Conservation (phyloP, 2,113 vertebrate species). For the Saccopteryx bilineata region DNA sequence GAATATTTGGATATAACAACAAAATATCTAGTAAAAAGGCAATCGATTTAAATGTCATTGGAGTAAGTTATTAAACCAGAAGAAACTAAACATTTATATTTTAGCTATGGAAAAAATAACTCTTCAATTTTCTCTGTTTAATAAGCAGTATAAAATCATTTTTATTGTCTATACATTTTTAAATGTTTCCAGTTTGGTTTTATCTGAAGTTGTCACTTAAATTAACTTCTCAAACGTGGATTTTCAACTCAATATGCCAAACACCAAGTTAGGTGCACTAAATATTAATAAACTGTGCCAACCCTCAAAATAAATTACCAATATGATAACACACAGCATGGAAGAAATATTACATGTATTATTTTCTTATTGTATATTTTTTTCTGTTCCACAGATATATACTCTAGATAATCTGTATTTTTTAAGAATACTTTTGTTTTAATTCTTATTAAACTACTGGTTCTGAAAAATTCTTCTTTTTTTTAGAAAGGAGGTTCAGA, state of each 20-base stretch:
- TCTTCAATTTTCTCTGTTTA: neutral
- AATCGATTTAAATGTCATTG: neutral
- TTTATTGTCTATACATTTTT: neutral
- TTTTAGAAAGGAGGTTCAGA: neutral
- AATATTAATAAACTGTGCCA: conserved; percentile 55
- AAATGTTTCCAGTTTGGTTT: neutral
- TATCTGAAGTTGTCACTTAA: conserved; percentile 45
- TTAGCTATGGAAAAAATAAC: neutral
- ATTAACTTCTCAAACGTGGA: neutral
- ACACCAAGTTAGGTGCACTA: neutral
- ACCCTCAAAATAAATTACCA: neutral
- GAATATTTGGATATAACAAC: neutral
- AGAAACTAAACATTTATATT: neutral
- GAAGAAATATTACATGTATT: neutral
- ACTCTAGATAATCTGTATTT: conserved; percentile 61
- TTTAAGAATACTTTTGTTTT: conserved; percentile 32
- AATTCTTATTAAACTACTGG: conserved; percentile 47
- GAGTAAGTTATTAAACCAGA: neutral
- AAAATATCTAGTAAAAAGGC: neutral
- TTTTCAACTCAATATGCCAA: neutral
- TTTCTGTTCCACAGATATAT: neutral
- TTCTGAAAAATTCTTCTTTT: neutral
- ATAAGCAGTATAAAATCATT: neutral
- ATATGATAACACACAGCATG: neutral
- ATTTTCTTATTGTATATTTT: neutral